These are phyloP conservation scores for Polypterus bichir DNA, from an alignment of 2,113 vertebrate genomes.

Conservation along the genomic window DNA sequence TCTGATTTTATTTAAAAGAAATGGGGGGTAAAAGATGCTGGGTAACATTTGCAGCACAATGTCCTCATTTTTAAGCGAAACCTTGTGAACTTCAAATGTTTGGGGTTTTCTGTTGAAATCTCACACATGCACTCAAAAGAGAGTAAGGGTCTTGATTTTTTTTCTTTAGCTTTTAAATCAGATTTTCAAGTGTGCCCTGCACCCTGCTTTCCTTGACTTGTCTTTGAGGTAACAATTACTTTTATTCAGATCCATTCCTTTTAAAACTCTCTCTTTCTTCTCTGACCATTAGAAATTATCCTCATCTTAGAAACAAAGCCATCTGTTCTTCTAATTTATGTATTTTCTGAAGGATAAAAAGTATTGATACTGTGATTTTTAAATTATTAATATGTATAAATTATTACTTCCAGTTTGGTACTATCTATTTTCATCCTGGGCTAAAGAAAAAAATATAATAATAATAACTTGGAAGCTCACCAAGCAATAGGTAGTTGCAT, in stretches of 20 bases:
- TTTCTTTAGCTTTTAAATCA: constrained; percentile 35
- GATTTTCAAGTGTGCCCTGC: constrained; percentile 24
- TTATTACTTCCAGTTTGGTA: constrained; percentile 36
- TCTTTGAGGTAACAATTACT: constrained; percentile 36
- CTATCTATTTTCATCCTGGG: constrained; percentile 39
- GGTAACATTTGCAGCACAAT: constrained; percentile 56
- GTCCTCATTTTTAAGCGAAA: constrained; percentile 62
- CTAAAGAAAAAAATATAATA: constrained; percentile 13
- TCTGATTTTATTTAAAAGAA: constrained; percentile 75
- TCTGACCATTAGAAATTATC: constrained; percentile 29
- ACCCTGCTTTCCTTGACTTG: constrained; percentile 11
- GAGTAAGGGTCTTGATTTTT: constrained; percentile 27
- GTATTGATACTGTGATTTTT: constrained; percentile 61
- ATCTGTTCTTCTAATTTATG: constrained; percentile 37
- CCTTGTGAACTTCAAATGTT: constrained; percentile 36
- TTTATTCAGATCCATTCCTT: constrained; percentile 32
- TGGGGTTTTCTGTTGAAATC: constrained; percentile 47
- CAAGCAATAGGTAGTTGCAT: constrained; percentile 18
- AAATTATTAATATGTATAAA: constrained; percentile 47
- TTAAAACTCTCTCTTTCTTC: constrained; percentile 25
- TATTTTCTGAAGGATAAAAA: constrained; percentile 45
- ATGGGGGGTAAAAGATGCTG: constrained; percentile 52
- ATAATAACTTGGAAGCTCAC: constrained; percentile 17
- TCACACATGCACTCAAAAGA: constrained; percentile 42
- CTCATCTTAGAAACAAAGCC: constrained; percentile 22